phyloP scores from a whole-genome alignment of 2,113 vertebrate genomes.

The Tapirus terrestris region DNA sequence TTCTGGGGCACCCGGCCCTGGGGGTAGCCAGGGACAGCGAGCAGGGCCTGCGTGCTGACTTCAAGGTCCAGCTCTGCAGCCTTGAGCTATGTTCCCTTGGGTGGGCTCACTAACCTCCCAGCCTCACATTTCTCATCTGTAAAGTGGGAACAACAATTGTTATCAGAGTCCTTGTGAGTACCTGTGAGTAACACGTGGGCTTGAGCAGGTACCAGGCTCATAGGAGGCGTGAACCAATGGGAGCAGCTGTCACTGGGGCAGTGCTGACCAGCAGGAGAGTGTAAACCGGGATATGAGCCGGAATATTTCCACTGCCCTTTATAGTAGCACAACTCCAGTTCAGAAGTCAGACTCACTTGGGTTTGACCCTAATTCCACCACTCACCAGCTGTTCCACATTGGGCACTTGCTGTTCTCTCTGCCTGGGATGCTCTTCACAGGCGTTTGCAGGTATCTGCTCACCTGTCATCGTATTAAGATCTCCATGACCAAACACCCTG shows the following conservation, averaged over 20 bases:
- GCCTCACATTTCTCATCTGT: background rate
- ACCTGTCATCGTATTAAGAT: background rate
- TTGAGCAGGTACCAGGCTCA: rapidly evolving
- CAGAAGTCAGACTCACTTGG: background rate
- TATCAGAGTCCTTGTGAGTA: rapidly evolving
- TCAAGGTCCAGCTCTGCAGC: background rate
- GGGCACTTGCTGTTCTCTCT: background rate
- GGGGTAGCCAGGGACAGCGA: rapidly evolving
- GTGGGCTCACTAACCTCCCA: background rate
- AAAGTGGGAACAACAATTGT: too few species aligned
- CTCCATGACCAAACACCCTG: background rate
- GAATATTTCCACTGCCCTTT: background rate
- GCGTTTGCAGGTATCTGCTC: background rate
- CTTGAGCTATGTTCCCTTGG: background rate
- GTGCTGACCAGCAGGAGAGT: background rate
- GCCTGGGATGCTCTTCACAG: background rate
- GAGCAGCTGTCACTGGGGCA: background rate
- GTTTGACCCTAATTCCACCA: too few species aligned
- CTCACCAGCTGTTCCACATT: background rate
- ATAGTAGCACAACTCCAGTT: background rate
- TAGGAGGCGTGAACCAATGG: background rate
- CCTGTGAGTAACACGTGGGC: background rate
- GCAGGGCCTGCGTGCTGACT: rapidly evolving
- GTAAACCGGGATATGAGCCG: background rate
- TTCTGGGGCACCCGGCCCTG: background rate